Conservation (phyloP, 2,888 invertebrate genomes). For the Ecliptopera silaceata region DNA sequence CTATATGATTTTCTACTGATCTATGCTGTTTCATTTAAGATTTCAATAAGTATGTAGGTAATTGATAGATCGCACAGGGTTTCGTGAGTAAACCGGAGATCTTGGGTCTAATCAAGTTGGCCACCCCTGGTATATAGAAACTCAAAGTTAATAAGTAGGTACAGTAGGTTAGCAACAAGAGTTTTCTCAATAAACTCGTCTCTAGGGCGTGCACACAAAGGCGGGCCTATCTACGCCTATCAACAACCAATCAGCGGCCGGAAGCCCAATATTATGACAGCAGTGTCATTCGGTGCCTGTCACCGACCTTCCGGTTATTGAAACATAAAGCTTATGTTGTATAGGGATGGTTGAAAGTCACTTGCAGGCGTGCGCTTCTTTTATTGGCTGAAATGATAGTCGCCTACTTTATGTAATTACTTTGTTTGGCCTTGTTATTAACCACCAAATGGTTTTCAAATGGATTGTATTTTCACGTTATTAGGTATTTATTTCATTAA, state of each 20-base stretch:
- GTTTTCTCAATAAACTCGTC: conserved; percentile 32
- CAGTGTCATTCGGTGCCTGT: conserved; percentile 63
- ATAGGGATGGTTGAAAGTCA: conserved; percentile 27
- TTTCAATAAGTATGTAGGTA: too few relatives aligned
- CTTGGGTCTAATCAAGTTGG: too few relatives aligned
- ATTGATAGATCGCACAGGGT: too few relatives aligned
- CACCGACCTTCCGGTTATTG: conserved; percentile 42
- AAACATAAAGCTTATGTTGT: conserved; percentile 33
- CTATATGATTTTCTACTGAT: too few relatives aligned
- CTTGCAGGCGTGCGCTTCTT: conserved; percentile 44
- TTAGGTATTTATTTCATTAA: too few relatives aligned
- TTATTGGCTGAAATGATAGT: conserved; percentile 54
- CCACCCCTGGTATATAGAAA: too few relatives aligned
- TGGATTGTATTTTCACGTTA: too few relatives aligned
- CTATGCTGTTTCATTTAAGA: too few relatives aligned
- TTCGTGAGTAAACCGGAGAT: too few relatives aligned
- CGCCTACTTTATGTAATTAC: conserved; percentile 13
- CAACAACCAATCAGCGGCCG: conserved; percentile 63
- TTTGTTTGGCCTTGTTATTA: too few relatives aligned
- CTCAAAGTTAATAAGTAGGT: too few relatives aligned
- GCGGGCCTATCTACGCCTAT: conserved; percentile 37
- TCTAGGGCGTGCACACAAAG: conserved; percentile 50
- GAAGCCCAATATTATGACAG: conserved; percentile 74
- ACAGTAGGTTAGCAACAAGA: conserved; percentile 45
- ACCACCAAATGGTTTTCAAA: too few relatives aligned